Evolutionary conservation across 2,113 vertebrate genomes (phyloP).

Genomic region (Amphilophus citrinellus): DNA sequence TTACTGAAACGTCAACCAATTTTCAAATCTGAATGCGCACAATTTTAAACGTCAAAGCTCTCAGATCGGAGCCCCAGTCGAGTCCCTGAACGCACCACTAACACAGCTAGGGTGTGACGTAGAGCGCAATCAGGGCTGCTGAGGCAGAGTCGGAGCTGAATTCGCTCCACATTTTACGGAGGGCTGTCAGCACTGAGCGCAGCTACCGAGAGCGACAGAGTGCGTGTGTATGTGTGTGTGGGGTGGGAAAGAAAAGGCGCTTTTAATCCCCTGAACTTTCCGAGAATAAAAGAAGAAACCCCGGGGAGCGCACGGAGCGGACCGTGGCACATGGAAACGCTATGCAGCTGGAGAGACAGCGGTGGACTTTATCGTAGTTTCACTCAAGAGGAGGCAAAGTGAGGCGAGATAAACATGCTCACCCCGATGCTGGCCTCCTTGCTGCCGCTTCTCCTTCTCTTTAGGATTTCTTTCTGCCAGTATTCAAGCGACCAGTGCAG

Average conservation of each 20-base stretch:
- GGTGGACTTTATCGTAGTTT: slow-evolving; percentile 62
- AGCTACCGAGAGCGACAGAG: too few species aligned
- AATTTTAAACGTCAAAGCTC: accelerated
- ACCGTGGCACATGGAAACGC: slow-evolving; percentile 64
- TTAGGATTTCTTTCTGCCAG: slow-evolving; percentile 84
- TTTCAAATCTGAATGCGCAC: background rate
- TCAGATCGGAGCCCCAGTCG: background rate
- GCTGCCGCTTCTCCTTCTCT: slow-evolving; percentile 81
- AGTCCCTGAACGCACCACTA: slow-evolving; percentile 49
- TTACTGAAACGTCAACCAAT: background rate
- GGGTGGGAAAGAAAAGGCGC: background rate
- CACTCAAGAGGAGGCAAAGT: slow-evolving; percentile 61
- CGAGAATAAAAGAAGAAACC: background rate
- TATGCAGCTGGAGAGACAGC: slow-evolving; percentile 67
- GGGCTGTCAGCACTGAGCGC: background rate
- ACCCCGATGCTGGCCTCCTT: slow-evolving; percentile 76
- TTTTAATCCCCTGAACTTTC: background rate
- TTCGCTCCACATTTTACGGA: slow-evolving; percentile 12
- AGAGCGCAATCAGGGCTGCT: slow-evolving; percentile 44
- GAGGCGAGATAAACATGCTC: slow-evolving; percentile 80
- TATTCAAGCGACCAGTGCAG: slow-evolving; percentile 97
- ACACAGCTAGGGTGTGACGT: slow-evolving; percentile 56
- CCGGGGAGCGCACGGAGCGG: slow-evolving; percentile 13
- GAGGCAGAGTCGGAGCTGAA: background rate
- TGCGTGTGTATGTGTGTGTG: background rate